These are phyloP conservation scores for Saturnia japonica DNA, from an alignment of 2,888 invertebrate genomes.

Conservation along the genomic window DNA sequence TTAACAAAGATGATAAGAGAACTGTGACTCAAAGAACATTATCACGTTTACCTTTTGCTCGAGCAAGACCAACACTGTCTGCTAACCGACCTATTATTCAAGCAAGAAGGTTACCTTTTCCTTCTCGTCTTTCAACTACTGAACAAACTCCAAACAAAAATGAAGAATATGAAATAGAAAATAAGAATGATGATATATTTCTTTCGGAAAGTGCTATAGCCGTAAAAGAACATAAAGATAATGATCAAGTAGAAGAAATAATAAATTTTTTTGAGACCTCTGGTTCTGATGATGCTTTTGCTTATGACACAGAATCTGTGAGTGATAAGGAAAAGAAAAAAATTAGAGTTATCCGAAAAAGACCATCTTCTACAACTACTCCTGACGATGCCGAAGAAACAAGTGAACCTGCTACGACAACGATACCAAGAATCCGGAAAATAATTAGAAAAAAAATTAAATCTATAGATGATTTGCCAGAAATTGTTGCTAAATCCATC, in stretches of 20 bases:
- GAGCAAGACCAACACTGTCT: conserved; percentile 46
- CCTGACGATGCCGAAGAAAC: conserved; percentile 35
- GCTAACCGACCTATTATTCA: conserved; percentile 40
- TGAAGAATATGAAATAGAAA: conserved; percentile 59
- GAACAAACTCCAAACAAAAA: conserved; percentile 45
- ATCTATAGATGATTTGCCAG: conserved; percentile 51
- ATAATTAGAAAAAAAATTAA: conserved; percentile 68
- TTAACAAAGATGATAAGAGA: conserved; percentile 38
- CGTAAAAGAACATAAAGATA: conserved; percentile 70
- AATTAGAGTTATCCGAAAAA: conserved; percentile 63
- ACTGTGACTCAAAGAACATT: conserved; percentile 46
- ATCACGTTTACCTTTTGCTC: conserved; percentile 56
- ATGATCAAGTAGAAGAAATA: conserved; percentile 36
- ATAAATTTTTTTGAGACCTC: conserved; percentile 32
- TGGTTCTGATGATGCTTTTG: conserved; percentile 35
- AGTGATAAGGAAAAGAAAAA: conserved; percentile 63
- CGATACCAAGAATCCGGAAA: conserved; percentile 60
- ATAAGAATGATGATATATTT: conserved; percentile 65
- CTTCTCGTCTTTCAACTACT: conserved; percentile 54
- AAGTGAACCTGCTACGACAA: conserved; percentile 40
- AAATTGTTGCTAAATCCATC: conserved; percentile 51
- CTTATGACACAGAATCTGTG: conserved; percentile 51
- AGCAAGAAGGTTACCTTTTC: conserved; percentile 61
- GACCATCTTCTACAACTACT: conserved; percentile 54
- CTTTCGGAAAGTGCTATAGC: conserved; percentile 77